Evolutionary conservation across 2,888 invertebrate species (phyloP), one percentile per base, ranked within the genome.

Genomic region (Ichneumon xanthorius): DNA sequence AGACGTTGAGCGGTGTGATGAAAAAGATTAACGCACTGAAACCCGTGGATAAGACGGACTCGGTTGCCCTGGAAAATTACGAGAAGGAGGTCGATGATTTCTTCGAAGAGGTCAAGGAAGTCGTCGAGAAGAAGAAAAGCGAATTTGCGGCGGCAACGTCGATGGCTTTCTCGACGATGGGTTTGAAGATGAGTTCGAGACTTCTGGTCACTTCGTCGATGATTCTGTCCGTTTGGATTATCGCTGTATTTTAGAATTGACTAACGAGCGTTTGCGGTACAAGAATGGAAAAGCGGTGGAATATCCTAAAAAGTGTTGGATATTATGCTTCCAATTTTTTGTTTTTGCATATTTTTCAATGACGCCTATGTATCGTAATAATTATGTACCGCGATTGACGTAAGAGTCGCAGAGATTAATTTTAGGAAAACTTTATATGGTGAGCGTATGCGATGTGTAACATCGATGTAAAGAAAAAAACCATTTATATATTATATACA

Each of bases 101-200:
- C 33, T 77, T 77, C 7, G 77, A 67, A 4, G 65, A 50, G 40
- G 30, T 77, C 22, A 77, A 67, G 53, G 26, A 30, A 19, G 67
- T 77, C 9, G 55, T 77, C 22, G 77, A 37, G 4, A 55, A 26
- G 9, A 77, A 77, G 53, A 77, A 77, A 16, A 55, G 16, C 5
- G 77, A 77, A 67, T 76, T 76, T 33, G 65, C 19, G 33, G 75
- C 65, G 37, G 65, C 65, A 22, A 50, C 75, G 22, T 76, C 75
- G 50, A 53, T 50, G 37, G 75, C 26, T 22, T 37, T 48, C 9
- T 37, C 75, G 19, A 7, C 16, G 16, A 16, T 63, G 6, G 30
- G 16, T 6, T 30, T 0, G 7, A 30, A 16, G 30, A 6, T 14
- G 33, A 14, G 16, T 7, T 63, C 30, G 30, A 30, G 16, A 30